A percentile compares a stretch with the other conserved stretches of the same genome.
Evolutionary conservation across 2,888 invertebrate species (phyloP).

Genomic region (Agonopterix heracliana): DNA sequence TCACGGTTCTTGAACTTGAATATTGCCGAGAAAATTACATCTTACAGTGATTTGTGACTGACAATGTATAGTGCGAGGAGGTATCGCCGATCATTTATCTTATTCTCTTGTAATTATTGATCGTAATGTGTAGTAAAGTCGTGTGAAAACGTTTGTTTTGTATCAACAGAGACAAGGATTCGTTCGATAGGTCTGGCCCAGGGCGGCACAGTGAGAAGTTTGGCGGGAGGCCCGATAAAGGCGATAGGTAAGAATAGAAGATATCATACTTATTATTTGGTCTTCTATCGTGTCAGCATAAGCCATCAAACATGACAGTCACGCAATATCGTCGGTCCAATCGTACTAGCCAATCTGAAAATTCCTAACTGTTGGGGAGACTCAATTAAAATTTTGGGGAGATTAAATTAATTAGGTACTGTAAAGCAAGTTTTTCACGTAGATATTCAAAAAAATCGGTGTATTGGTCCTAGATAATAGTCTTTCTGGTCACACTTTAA

Average conservation of each 20-base stretch:
- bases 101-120: neutral
- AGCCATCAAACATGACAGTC: too few relatives aligned
- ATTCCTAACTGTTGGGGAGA: too few relatives aligned
- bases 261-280: too few relatives aligned
- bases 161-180: constrained; percentile 49
- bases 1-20: constrained; percentile 55
- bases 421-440: too few relatives aligned
- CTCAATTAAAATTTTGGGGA: too few relatives aligned
- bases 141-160: constrained; percentile 14
- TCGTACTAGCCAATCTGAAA: too few relatives aligned
- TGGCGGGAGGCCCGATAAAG: constrained; percentile 40
- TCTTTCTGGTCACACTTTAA: too few relatives aligned
- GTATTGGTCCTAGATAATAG: too few relatives aligned
- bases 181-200: constrained; percentile 56
- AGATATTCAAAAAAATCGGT: too few relatives aligned
- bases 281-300: too few relatives aligned
- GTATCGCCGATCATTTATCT: constrained; percentile 1
- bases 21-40: constrained; percentile 23
- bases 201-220: constrained; percentile 62
- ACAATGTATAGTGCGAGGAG: constrained; percentile 45
- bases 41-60: constrained; percentile 18
- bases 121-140: constrained; percentile 11
- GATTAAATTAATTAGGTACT: too few relatives aligned
- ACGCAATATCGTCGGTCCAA: too few relatives aligned
- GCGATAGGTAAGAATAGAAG: constrained; percentile 19